Evolutionary conservation across 2,113 vertebrate species (phyloP), one percentile per base, ranked within the genome.

Genomic region (Willisornis vidua): DNA sequence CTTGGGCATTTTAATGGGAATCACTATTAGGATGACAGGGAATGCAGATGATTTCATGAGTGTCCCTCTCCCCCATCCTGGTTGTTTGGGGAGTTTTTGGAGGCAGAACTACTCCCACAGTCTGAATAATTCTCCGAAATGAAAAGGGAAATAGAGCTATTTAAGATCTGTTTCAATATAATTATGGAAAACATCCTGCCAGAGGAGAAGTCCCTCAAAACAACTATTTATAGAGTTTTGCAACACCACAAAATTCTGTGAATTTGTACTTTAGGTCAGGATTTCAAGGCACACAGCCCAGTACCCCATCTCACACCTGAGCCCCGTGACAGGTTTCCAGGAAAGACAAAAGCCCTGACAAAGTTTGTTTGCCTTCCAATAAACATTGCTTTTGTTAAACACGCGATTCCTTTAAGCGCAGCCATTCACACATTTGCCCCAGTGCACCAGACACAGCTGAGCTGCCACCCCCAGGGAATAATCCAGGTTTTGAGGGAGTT

Each of bases 71-170:
- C 33, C 61, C 39, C 49, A 25, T 19, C 29, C 49, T 12, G 33
- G 48, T 4, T 52, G 29, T 10, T 9, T 26, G 79, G 96, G 94
- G 87, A 94, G 39, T 66, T 91, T 79, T 23, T n/a, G 24, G 54
- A 93, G 87, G 75, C 62, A 83, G 88, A 96, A 83, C 67, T 54
- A 46, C 72, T 94, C 94, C 94, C 90, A 85, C 85, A 55, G 78
- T 11, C 78, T 57, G 82, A 66, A 65, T 48, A 77, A 84, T 26
- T 57, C 85, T 45, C 78, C 3, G 49, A 83, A 94, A 66, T 25
- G 23, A 93, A 94, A 95, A 91, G 90, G 85, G 95, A 95, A 96
- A 93, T 6, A 4, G n/a, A 41, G 33, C 41, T 92, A 15, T 57
- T 94, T 52, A 63, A 89, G 49, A 29, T 71, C 76, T 55, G 61